A percentile compares a stretch with the other conserved stretches of the same genome.
Conservation (phyloP, 1,140 invertebrate species). For the Eulimnadia texana region DNA sequence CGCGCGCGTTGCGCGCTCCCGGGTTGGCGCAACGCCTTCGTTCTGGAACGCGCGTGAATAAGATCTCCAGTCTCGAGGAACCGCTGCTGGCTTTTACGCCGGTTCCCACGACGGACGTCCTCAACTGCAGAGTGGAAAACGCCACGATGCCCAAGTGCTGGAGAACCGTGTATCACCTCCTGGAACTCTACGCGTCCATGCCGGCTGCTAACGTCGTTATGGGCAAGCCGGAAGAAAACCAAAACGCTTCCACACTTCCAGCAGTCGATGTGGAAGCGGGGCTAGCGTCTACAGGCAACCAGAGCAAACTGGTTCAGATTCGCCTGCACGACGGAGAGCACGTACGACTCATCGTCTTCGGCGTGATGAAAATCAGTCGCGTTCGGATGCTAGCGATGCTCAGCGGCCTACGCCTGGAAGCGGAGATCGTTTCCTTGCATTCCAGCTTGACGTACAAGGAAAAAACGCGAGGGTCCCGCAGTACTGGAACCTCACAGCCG, state of each 20-base stretch:
- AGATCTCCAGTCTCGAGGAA: background rate
- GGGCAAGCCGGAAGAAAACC: background rate
- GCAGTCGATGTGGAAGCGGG: background rate
- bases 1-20: background rate
- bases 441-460: constrained; percentile 61
- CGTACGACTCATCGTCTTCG: constrained; percentile 43
- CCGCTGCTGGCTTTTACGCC: background rate
- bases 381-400: constrained; percentile 75
- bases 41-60: background rate
- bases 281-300: no score
- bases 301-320: no score
- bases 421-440: constrained; percentile 71
- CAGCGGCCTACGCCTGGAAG: constrained; percentile 82
- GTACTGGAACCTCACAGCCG: no score
- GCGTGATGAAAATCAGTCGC: constrained; percentile 72
- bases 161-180: constrained; percentile 81
- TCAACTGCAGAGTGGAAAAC: background rate
- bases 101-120: background rate
- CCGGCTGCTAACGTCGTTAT: constrained; percentile 82
- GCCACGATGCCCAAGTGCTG: constrained; percentile 49
- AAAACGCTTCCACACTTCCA: background rate
- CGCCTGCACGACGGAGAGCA: background rate
- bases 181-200: constrained; percentile 85
- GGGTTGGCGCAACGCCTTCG: constrained; percentile 5
- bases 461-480: no score